Conservation (phyloP, 2,888 invertebrate genomes). For the Lepidochitona cinerea region DNA sequence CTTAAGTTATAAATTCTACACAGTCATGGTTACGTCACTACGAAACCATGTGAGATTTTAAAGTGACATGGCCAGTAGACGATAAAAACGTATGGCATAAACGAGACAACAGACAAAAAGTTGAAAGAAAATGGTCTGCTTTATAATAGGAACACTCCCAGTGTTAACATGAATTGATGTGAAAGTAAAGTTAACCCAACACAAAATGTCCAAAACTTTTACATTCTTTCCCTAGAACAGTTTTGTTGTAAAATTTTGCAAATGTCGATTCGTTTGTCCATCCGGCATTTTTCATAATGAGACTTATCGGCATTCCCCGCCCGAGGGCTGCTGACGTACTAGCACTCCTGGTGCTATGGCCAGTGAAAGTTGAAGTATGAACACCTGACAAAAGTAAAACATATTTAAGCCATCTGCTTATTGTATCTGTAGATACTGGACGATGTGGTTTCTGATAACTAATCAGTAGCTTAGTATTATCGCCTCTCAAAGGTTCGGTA, state of each 20-base stretch:
- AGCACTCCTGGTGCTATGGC: conserved; percentile 21
- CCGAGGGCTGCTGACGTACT: conserved; percentile 12
- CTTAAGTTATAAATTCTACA: too few relatives aligned
- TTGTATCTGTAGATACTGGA: neutral
- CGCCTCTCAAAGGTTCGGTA: neutral
- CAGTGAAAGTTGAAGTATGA: neutral
- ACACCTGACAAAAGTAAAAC: neutral
- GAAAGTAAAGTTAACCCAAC: too few relatives aligned
- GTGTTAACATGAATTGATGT: too few relatives aligned
- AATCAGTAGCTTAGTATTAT: neutral
- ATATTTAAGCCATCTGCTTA: conserved; percentile 7
- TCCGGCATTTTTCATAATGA: conserved; percentile 21
- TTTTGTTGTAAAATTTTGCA: conserved; percentile 17
- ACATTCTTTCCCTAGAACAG: too few relatives aligned
- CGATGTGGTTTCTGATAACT: conserved; percentile 1
- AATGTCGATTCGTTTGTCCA: conserved; percentile 20
- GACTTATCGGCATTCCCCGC: conserved; percentile 5
- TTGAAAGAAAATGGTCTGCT: too few relatives aligned
- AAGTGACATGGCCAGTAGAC: too few relatives aligned
- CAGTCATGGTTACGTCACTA: too few relatives aligned
- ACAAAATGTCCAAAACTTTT: too few relatives aligned
- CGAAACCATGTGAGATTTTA: too few relatives aligned
- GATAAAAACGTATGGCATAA: too few relatives aligned
- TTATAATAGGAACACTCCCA: too few relatives aligned
- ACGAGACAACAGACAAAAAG: too few relatives aligned